These are phyloP conservation scores for Monodelphis domestica DNA, from an alignment of 2,797 vertebrate species.

Conservation along the genomic window DNA sequence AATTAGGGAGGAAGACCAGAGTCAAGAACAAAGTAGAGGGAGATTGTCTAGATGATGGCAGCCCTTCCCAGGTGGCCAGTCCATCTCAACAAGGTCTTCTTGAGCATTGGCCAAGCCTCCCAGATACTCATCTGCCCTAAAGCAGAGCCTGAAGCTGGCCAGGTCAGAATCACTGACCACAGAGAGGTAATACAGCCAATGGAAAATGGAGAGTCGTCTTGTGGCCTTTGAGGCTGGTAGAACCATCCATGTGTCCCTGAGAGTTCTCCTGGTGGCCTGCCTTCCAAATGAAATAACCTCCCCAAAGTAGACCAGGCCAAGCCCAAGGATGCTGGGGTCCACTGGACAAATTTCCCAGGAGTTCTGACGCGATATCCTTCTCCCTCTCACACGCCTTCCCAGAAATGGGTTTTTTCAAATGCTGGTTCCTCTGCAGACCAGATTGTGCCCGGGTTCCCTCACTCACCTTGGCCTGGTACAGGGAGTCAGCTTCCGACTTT, in stretches of 20 bases:
- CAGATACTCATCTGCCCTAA: not conserved
- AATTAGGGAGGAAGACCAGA: not conserved
- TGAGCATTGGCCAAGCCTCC: not conserved
- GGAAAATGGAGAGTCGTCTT: not conserved
- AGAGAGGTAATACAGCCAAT: not conserved
- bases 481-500: slow-evolving; percentile 86
- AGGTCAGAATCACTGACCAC: not conserved
- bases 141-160: not conserved
- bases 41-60: not conserved
- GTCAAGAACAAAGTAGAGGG: not conserved
- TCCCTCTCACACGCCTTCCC: not conserved
- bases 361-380: not conserved
- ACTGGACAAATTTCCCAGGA: not conserved
- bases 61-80: not conserved
- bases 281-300: not conserved
- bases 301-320: not conserved
- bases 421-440: not conserved
- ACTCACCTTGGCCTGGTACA: slow-evolving; percentile 88
- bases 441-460: not conserved
- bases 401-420: not conserved
- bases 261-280: not conserved
- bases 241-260: not conserved
- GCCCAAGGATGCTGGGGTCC: not conserved
- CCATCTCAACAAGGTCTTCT: not conserved
- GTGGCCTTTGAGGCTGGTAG: not conserved